phyloP scores from a whole-genome alignment of 2,888 invertebrate species.

The Plusia festucae region DNA sequence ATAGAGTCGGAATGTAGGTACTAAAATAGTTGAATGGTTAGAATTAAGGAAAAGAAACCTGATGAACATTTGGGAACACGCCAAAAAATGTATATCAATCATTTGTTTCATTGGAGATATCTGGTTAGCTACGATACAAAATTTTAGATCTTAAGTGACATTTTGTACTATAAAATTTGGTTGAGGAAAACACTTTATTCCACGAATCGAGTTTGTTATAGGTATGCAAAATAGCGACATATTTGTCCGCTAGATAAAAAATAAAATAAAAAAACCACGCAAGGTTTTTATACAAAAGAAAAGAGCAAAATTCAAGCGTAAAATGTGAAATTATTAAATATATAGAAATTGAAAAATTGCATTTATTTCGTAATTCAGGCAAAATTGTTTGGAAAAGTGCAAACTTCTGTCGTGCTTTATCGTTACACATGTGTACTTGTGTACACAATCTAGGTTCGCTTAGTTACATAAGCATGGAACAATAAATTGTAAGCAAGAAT shows the following conservation, averaged over 20 bases:
- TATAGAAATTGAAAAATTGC: constrained; percentile 1
- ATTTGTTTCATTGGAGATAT: constrained; percentile 14
- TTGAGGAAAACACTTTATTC: background rate
- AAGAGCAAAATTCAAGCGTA: background rate
- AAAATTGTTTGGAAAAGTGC: constrained; percentile 24
- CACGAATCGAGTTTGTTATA: background rate
- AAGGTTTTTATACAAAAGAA: too few relatives aligned
- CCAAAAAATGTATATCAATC: constrained; percentile 26
- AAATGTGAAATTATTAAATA: constrained; percentile 8
- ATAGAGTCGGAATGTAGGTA: background rate
- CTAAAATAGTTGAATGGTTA: constrained; percentile 25
- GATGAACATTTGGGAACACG: constrained; percentile 30
- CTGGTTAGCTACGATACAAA: background rate
- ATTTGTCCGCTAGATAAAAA: too few relatives aligned
- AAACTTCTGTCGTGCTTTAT: constrained; percentile 55
- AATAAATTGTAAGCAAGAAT: constrained; percentile 52
- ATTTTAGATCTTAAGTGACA: background rate
- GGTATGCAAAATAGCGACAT: too few relatives aligned
- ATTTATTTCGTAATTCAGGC: constrained; percentile 17
- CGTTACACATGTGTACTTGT: constrained; percentile 45
- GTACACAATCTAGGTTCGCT: constrained; percentile 40
- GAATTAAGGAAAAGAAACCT: constrained; percentile 20
- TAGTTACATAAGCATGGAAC: constrained; percentile 54
- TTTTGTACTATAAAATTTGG: background rate
- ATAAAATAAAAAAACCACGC: too few relatives aligned